Conservation (phyloP, 2,113 vertebrate genomes). For the Accipiter virgatus region DNA sequence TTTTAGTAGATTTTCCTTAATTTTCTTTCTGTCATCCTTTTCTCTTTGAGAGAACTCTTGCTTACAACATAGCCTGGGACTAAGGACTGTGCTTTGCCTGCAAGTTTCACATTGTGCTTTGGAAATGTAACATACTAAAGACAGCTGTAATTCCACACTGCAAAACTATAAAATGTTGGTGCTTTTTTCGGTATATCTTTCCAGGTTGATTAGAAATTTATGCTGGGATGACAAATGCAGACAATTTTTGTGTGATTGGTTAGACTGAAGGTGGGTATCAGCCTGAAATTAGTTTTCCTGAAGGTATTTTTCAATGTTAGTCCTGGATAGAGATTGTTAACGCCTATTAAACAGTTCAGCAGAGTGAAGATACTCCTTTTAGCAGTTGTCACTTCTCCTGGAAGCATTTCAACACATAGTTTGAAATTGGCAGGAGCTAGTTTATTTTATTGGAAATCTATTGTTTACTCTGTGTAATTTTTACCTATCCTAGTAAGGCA, state of each 20-base stretch:
- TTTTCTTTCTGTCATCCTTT: not conserved
- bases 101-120: not conserved
- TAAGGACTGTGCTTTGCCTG: not conserved
- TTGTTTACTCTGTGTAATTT: not conserved
- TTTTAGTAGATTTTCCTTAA: not conserved
- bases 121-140: not conserved
- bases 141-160: not conserved
- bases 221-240: not conserved
- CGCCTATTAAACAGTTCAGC: not conserved
- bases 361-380: not conserved
- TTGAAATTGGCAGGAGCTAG: not conserved
- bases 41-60: not conserved
- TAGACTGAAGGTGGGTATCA: no score
- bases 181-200: not conserved
- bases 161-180: not conserved
- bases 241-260: not conserved
- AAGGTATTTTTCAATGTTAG: not conserved
- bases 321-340: not conserved
- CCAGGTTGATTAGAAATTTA: not conserved
- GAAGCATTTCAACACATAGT: not conserved
- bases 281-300: not conserved
- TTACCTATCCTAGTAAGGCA: not conserved
- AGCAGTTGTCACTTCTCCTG: not conserved
- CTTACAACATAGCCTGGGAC: not conserved
- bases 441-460: not conserved